These are phyloP conservation scores for Hypsopygia costalis DNA, from an alignment of 2,888 invertebrate genomes.

Conservation along the genomic window DNA sequence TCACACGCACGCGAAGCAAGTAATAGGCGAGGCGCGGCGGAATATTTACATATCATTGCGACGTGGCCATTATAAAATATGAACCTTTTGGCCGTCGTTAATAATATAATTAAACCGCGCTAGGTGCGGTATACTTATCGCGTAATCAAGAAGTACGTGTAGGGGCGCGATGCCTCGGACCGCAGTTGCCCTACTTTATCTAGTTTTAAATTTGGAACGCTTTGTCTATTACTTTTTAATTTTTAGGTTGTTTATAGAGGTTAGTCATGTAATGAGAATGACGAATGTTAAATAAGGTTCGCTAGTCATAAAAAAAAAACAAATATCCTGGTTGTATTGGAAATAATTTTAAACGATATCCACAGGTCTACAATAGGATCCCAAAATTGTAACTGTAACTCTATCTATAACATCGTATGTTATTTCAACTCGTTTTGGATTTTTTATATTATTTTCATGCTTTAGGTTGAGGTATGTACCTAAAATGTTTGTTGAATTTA, in stretches of 20 bases:
- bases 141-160: constrained; percentile 60
- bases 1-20: constrained; percentile 61
- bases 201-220: constrained; percentile 13
- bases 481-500: no score
- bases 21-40: constrained; percentile 66
- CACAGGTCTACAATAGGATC: no score
- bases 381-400: no score
- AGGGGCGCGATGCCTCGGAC: constrained; percentile 25
- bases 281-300: no score
- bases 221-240: constrained; percentile 5
- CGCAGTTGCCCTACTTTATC: constrained; percentile 21
- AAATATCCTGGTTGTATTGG: no score
- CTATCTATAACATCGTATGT: no score
- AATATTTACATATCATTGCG: constrained; percentile 80
- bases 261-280: neutral
- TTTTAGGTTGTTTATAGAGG: constrained; percentile 1
- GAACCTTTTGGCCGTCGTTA: constrained; percentile 74
- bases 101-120: constrained; percentile 80
- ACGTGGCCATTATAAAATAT: constrained; percentile 77
- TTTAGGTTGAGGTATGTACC: no score
- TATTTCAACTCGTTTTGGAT: no score
- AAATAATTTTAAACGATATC: no score
- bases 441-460: no score
- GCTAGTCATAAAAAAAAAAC: no score
- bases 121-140: constrained; percentile 72